Percentiles rank a stretch among this genome's conserved stretches.
Evolutionary conservation across 2,888 invertebrate species (phyloP).

Genomic region (Andrena praecox): DNA sequence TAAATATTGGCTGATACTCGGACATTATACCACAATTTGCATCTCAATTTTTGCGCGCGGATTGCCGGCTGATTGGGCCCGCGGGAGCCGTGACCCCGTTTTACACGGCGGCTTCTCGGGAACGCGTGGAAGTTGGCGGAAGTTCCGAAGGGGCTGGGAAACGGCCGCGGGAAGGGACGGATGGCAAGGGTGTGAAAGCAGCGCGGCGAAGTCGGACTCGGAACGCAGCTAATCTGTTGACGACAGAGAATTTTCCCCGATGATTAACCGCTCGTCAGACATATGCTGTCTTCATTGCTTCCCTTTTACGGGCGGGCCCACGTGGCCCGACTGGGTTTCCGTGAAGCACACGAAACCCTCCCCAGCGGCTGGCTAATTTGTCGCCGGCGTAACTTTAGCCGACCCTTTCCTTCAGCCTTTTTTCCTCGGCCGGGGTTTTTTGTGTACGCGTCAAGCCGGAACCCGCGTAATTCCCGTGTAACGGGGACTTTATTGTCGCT

Average conservation of each 20-base stretch:
- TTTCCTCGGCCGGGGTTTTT: not conserved
- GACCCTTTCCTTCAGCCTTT: constrained; percentile 40
- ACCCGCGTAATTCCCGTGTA: constrained; percentile 42
- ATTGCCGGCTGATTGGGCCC: constrained; percentile 35
- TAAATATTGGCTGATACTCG: not conserved
- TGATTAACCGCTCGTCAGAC: constrained; percentile 78
- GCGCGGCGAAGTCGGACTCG: constrained; percentile 68
- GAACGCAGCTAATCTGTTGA: constrained; percentile 69
- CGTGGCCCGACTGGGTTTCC: constrained; percentile 68
- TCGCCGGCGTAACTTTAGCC: constrained; percentile 71
- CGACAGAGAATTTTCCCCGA: constrained; percentile 75
- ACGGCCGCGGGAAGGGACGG: not conserved
- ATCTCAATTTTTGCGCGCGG: constrained; percentile 25
- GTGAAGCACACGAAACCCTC: constrained; percentile 67
- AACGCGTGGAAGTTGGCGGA: constrained; percentile 8
- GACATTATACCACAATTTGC: constrained; percentile 45
- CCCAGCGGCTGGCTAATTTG: constrained; percentile 73
- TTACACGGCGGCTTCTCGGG: not conserved
- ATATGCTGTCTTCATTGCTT: constrained; percentile 78
- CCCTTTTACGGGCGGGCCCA: constrained; percentile 61
- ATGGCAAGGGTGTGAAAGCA: constrained; percentile 35
- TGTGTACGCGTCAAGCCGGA: constrained; percentile 36
- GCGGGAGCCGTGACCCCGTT: not conserved
- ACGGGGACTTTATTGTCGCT: constrained; percentile 14
- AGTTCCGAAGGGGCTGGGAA: not conserved